A percentile compares a stretch with the other conserved stretches of the same genome.
These are phyloP conservation scores for Champsocephalus esox DNA, from an alignment of 2,797 vertebrate species.

Conservation along the genomic window DNA sequence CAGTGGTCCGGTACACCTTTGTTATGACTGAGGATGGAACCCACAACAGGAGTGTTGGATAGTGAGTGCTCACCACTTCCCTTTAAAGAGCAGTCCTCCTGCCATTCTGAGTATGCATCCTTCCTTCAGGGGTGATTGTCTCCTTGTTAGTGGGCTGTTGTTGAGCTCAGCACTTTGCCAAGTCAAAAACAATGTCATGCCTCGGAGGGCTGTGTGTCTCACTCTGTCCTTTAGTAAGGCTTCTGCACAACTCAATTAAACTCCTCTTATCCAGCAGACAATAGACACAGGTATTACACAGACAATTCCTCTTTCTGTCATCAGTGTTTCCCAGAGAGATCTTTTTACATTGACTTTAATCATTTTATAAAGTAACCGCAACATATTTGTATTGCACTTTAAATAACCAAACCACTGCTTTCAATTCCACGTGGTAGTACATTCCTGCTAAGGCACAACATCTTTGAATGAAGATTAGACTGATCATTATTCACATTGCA, in stretches of 20 bases:
- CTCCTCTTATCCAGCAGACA: slow-evolving; percentile 57
- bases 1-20: slow-evolving; percentile 47
- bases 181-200: slow-evolving; percentile 85
- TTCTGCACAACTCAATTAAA: slow-evolving; percentile 76
- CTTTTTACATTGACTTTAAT: slow-evolving; percentile 9
- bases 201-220: slow-evolving; percentile 73
- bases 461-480: no score
- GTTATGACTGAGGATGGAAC: slow-evolving; percentile 51
- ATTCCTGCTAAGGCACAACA: no score
- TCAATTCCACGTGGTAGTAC: no score
- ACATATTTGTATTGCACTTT: no score
- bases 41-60: slow-evolving; percentile 55
- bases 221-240: slow-evolving; percentile 69
- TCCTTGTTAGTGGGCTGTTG: slow-evolving; percentile 81
- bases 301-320: slow-evolving; percentile 25
- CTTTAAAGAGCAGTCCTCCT: slow-evolving; percentile 69
- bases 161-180: slow-evolving; percentile 84
- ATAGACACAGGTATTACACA: slow-evolving; percentile 53
- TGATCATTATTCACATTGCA: no score
- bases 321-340: neutral
- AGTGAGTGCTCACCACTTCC: slow-evolving; percentile 51
- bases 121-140: slow-evolving; percentile 76
- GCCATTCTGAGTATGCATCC: slow-evolving; percentile 68
- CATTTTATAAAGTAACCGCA: neutral
- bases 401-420: no score